phyloP scores from a whole-genome alignment of 2,113 vertebrate species.

The Opisthocomus hoazin region DNA sequence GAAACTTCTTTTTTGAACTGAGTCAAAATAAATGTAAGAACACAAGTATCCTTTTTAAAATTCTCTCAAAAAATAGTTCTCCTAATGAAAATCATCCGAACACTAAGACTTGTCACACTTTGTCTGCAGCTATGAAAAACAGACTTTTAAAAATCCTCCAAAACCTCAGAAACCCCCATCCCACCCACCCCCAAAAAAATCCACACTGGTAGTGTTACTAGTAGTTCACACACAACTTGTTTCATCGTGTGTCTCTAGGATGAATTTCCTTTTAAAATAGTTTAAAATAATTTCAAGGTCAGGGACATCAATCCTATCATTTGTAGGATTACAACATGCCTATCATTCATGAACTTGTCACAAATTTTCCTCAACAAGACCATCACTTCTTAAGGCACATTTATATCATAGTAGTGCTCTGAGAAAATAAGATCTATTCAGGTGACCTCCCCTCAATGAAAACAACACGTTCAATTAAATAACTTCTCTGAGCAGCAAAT shows the following conservation, averaged over 20 bases:
- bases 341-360: background rate
- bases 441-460: background rate
- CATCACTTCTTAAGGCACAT: background rate
- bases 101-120: background rate
- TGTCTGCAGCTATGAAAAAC: background rate
- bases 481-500: background rate
- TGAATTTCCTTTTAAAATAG: background rate
- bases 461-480: background rate
- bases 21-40: background rate
- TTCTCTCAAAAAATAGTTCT: background rate
- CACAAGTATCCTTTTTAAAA: background rate
- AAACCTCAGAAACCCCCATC: too few species aligned
- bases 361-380: background rate
- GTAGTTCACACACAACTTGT: background rate
- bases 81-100: background rate
- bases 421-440: background rate
- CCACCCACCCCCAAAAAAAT: too few species aligned
- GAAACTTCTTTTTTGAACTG: background rate
- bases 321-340: background rate
- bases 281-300: background rate
- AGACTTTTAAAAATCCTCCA: too few species aligned
- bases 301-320: background rate
- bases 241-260: background rate
- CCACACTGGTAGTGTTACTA: background rate
- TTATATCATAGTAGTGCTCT: background rate